These are phyloP conservation scores for Gallirallus australis DNA, from an alignment of 2,797 vertebrate genomes.

Conservation along the genomic window DNA sequence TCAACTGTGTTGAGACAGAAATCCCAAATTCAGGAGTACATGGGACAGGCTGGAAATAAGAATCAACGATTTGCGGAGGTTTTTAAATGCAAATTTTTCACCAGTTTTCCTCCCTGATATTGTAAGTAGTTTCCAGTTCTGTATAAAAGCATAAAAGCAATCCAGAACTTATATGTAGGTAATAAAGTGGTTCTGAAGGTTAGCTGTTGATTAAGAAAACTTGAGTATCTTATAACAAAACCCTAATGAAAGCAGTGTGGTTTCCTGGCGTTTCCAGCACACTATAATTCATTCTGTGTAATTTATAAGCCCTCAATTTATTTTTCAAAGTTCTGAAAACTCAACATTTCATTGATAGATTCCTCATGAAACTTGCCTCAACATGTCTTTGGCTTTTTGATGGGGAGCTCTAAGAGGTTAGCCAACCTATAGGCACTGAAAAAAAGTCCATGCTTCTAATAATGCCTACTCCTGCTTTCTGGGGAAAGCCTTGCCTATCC, in stretches of 20 bases:
- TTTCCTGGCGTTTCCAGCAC: neutral
- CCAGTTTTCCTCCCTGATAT: neutral
- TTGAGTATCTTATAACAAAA: conserved; percentile 9
- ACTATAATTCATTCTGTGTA: neutral
- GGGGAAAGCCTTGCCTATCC: neutral
- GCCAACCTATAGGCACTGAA: neutral
- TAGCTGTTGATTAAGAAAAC: conserved; percentile 4
- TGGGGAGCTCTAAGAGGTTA: neutral
- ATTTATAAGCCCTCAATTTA: conserved; percentile 16
- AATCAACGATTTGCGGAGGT: neutral
- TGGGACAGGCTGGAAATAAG: neutral
- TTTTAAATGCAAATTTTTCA: neutral
- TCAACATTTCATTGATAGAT: neutral
- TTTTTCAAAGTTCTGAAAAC: conserved; percentile 32
- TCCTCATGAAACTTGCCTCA: neutral
- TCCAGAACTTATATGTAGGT: neutral
- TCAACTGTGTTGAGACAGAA: neutral
- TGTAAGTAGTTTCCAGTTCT: neutral
- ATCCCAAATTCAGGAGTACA: neutral
- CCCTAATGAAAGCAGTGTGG: conserved; percentile 2
- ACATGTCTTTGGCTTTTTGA: neutral
- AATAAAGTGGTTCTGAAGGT: neutral
- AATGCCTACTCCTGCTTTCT: neutral
- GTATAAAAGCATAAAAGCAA: neutral
- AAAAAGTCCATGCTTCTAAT: neutral